Evolutionary conservation across 2,888 invertebrate genomes (phyloP).

Genomic region (Pyralis farinalis): DNA sequence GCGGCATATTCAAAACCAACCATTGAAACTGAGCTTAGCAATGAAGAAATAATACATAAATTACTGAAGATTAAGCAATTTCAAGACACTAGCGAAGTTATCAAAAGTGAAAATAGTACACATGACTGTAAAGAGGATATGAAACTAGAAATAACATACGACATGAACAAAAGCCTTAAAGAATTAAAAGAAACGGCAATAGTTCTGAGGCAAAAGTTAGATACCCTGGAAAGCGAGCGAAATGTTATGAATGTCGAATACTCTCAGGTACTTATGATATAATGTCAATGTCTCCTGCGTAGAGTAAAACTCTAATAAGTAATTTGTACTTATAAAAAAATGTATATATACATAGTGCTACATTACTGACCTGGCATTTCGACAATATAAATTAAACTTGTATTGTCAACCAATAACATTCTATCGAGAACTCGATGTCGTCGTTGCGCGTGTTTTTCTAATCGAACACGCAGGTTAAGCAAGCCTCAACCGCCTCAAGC

Average conservation of each 20-base stretch:
- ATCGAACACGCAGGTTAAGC: too few relatives aligned
- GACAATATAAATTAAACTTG: too few relatives aligned
- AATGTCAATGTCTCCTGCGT: too few relatives aligned
- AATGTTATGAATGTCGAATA: constrained; percentile 67
- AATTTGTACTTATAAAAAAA: too few relatives aligned
- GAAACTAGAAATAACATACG: constrained; percentile 24
- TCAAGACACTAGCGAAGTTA: constrained; percentile 13
- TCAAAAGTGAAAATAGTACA: background rate
- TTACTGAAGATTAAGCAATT: constrained; percentile 14
- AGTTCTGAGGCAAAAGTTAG: constrained; percentile 57
- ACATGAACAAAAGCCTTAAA: constrained; percentile 48
- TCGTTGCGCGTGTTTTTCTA: background rate
- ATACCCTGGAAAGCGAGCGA: constrained; percentile 59
- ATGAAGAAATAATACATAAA: constrained; percentile 13
- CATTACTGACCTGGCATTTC: too few relatives aligned
- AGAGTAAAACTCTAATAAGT: too few relatives aligned
- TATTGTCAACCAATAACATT: too few relatives aligned
- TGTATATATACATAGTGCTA: too few relatives aligned
- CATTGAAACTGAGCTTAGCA: constrained; percentile 17
- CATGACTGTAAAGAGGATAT: constrained; percentile 10
- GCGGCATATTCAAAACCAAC: constrained; percentile 12
- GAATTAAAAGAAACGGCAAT: constrained; percentile 66
- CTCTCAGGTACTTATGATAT: constrained; percentile 49
- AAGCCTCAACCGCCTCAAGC: too few relatives aligned
- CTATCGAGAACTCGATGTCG: background rate